Conservation (phyloP, 1,140 invertebrate genomes). For the Drosophila mauritiana region DNA sequence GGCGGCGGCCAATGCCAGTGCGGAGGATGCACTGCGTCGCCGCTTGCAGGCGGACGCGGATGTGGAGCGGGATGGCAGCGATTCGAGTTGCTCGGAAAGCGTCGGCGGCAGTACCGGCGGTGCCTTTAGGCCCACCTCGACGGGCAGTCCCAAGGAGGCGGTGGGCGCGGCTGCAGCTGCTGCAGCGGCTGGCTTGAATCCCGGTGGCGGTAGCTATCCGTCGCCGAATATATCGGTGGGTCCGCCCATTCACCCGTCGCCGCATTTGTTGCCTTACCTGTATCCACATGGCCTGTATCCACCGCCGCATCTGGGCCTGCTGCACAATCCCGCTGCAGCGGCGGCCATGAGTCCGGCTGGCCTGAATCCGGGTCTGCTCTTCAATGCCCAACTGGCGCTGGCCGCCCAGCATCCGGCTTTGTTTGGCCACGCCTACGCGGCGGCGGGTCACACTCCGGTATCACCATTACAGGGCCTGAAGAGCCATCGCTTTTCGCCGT, state of each 20-base stretch:
- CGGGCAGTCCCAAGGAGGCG: constrained; percentile 85
- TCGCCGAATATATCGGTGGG: constrained; percentile 94
- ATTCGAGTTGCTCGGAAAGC: constrained; percentile 88
- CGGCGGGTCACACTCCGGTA: constrained; percentile 86
- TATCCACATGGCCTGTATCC: constrained; percentile 94
- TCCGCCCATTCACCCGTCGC: constrained; percentile 93
- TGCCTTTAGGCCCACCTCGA: constrained; percentile 86
- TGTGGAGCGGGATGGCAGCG: constrained; percentile 87
- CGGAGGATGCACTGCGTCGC: constrained; percentile 85
- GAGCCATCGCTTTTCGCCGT: constrained; percentile 90
- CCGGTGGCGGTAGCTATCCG: constrained; percentile 87
- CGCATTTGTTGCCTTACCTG: constrained; percentile 93
- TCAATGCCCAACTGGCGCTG: constrained; percentile 92
- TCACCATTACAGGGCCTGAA: constrained; percentile 86
- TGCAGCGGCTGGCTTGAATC: constrained; percentile 85
- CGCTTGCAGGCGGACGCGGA: constrained; percentile 87
- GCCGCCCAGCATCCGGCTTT: constrained; percentile 92
- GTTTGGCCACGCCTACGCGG: constrained; percentile 88
- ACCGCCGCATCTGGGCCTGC: constrained; percentile 88
- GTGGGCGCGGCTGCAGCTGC: constrained; percentile 85
- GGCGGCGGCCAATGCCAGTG: constrained; percentile 80
- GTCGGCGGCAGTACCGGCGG: constrained; percentile 86
- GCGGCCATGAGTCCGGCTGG: constrained; percentile 86
- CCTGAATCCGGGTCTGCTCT: constrained; percentile 90
- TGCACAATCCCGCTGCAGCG: constrained; percentile 86